phyloP scores from a whole-genome alignment of 2,113 vertebrate species.

The human (Homo sapiens) region DNA sequence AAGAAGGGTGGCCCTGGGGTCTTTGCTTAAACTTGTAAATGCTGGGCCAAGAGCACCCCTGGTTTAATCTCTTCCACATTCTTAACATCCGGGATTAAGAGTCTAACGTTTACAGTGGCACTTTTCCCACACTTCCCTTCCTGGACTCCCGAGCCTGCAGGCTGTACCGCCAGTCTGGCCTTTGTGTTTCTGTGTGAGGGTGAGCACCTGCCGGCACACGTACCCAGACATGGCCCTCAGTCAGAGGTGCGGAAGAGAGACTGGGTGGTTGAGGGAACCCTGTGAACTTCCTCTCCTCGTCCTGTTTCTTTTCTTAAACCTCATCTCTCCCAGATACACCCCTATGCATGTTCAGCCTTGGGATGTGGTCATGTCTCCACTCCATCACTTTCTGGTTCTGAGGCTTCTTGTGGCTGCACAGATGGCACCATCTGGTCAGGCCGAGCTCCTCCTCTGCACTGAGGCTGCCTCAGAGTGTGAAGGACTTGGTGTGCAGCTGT shows the following conservation, averaged over 20 bases:
- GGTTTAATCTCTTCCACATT: not conserved
- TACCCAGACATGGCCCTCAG: too few species aligned
- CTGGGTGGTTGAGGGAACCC: too few species aligned
- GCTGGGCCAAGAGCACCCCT: not conserved
- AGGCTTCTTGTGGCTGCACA: not conserved
- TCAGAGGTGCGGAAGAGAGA: not conserved
- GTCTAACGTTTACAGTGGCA: not conserved
- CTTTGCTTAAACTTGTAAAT: not conserved
- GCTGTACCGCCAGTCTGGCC: not conserved
- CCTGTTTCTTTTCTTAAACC: not conserved
- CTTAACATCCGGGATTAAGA: not conserved
- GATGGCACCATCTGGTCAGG: not conserved
- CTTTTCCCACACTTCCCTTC: not conserved
- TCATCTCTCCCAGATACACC: not conserved
- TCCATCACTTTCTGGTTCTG: not conserved
- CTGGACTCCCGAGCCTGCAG: not conserved
- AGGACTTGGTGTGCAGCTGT: not conserved
- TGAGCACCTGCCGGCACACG: accelerated
- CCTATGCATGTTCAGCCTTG: not conserved
- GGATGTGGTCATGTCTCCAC: too few species aligned
- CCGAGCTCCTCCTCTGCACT: accelerated
- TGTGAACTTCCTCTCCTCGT: not conserved
- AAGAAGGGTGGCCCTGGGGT: not conserved
- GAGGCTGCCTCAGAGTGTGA: not conserved
- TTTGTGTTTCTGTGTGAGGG: not conserved